These are phyloP conservation scores for Ellobius talpinus DNA, from an alignment of 2,113 vertebrate genomes.

Conservation along the genomic window DNA sequence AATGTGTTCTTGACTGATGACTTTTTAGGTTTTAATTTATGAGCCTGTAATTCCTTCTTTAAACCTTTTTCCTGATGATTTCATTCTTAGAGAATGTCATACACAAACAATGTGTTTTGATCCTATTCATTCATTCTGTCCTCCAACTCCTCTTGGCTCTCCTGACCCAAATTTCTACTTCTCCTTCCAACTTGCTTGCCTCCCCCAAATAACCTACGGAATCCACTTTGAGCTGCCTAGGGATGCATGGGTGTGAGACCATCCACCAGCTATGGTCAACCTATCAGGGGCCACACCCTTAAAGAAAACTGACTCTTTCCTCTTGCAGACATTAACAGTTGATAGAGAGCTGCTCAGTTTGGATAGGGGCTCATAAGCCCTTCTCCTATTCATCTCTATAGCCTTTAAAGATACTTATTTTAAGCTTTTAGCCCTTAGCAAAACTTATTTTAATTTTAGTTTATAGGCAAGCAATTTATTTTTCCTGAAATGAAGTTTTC, in stretches of 20 bases:
- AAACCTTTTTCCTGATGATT: not conserved
- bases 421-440: not conserved
- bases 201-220: not conserved
- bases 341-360: not conserved
- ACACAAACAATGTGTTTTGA: not conserved
- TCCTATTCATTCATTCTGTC: not conserved
- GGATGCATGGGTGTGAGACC: not conserved
- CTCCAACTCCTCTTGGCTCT: not conserved
- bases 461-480: not conserved
- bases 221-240: not conserved
- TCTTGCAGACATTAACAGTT: not conserved
- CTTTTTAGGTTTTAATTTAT: constrained; percentile 42
- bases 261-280: not conserved
- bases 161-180: not conserved
- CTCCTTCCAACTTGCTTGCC: not conserved
- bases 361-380: not conserved
- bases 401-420: not conserved
- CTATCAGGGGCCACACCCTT: not conserved
- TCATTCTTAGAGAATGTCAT: not conserved
- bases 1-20: not conserved
- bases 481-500: not conserved
- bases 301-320: not conserved
- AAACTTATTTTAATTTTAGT: not conserved
- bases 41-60: not conserved
- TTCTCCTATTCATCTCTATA: not conserved